Evolutionary conservation across 2,888 invertebrate genomes (phyloP).

Genomic region (Latrodectus elegans): DNA sequence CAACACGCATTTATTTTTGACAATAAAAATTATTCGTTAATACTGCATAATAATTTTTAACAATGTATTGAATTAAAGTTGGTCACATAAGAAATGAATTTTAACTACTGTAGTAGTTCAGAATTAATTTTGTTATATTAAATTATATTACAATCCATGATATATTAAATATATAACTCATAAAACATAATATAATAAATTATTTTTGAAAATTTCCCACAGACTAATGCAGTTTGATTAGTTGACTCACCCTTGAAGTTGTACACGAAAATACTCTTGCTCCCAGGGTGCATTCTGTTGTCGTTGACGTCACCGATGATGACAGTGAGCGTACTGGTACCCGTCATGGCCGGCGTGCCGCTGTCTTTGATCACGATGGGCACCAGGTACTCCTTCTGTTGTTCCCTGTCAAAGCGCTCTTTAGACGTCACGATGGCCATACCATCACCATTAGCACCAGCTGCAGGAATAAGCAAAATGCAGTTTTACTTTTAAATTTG

Average conservation of each 20-base stretch:
- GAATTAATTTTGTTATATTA: too few relatives aligned
- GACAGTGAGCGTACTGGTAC: conserved; percentile 95
- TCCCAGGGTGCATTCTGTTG: conserved; percentile 98
- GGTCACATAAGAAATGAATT: too few relatives aligned
- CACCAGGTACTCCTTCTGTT: conserved; percentile 95
- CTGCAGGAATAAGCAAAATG: conserved; percentile 76
- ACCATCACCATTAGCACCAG: conserved; percentile 97
- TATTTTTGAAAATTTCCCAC: too few relatives aligned
- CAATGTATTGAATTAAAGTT: too few relatives aligned
- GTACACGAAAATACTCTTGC: conserved; percentile 96
- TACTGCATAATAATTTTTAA: too few relatives aligned
- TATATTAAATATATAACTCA: too few relatives aligned
- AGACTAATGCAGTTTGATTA: too few relatives aligned
- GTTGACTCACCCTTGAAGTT: conserved; percentile 82
- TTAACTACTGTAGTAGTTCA: too few relatives aligned
- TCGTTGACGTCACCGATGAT: conserved; percentile 99
- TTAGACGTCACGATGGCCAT: conserved; percentile 97
- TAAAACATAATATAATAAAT: too few relatives aligned
- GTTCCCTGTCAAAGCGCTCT: conserved; percentile 94
- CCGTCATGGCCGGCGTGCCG: conserved; percentile 96
- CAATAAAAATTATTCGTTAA: too few relatives aligned
- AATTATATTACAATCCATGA: too few relatives aligned
- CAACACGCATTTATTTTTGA: too few relatives aligned
- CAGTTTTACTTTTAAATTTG: background rate
- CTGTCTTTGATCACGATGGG: conserved; percentile 98